Percentiles rank a stretch among this genome's conserved stretches.
These are phyloP conservation scores for Imbricaverruca yamaguchii DNA, from an alignment of 2,888 invertebrate species.

Conservation along the genomic window DNA sequence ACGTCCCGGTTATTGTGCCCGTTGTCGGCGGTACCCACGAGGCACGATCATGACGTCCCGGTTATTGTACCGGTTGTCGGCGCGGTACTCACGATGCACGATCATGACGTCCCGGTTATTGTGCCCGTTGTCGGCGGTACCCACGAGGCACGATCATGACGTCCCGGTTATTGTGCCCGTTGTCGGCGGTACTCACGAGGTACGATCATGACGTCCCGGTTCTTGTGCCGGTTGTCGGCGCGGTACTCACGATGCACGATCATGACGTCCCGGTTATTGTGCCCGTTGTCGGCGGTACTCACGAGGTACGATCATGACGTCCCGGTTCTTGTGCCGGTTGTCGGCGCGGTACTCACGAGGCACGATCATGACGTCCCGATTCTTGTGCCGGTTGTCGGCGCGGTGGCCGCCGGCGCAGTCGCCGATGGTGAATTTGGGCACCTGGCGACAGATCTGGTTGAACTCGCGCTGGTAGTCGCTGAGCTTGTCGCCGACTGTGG, in stretches of 20 bases:
- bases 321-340: background rate
- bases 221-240: too few relatives aligned
- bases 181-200: too few relatives aligned
- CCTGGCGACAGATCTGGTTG: conserved; percentile 83
- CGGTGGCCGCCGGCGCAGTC: conserved; percentile 98
- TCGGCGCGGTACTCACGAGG: conserved; percentile 60
- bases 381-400: conserved; percentile 94
- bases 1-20: background rate
- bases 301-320: background rate
- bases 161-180: too few relatives aligned
- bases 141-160: too few relatives aligned
- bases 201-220: too few relatives aligned
- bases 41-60: conserved; percentile 90
- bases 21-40: conserved; percentile 53
- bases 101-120: too few relatives aligned
- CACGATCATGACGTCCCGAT: conserved; percentile 87
- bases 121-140: too few relatives aligned
- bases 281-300: background rate
- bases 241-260: conserved; percentile 42
- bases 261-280: background rate
- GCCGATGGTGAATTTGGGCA: conserved; percentile 90
- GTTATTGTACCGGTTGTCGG: conserved; percentile 96
- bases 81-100: conserved; percentile 51
- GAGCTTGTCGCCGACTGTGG: conserved; percentile 64
- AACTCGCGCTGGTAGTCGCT: conserved; percentile 93